phyloP scores from a whole-genome alignment of 2,888 invertebrate genomes.

The Caenorhabditis angaria region DNA sequence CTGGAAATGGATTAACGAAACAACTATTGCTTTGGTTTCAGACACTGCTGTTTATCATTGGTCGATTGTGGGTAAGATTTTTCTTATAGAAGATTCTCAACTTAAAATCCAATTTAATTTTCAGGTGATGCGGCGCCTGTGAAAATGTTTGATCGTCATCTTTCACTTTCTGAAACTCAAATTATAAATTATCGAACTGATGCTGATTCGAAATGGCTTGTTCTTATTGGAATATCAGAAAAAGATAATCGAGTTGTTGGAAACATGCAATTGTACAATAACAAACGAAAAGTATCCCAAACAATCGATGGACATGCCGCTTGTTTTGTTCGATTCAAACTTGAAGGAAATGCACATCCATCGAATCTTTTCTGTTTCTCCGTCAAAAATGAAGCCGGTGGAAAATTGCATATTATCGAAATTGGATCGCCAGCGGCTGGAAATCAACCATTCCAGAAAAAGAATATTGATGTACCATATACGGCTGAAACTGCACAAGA shows the following conservation, averaged over 20 bases:
- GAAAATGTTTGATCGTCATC: conserved; percentile 96
- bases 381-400: conserved; percentile 86
- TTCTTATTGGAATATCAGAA: conserved; percentile 86
- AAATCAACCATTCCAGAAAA: conserved; percentile 96
- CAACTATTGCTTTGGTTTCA: conserved; percentile 93
- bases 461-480: conserved; percentile 98
- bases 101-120: conserved; percentile 72
- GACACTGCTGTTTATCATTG: conserved; percentile 95
- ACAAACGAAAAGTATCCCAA: conserved; percentile 96
- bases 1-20: conserved; percentile 98
- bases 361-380: conserved; percentile 97
- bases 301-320: conserved; percentile 99
- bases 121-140: conserved; percentile 84
- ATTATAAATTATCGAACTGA: conserved; percentile 99
- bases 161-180: conserved; percentile 93
- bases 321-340: conserved; percentile 92
- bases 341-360: conserved; percentile 88
- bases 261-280: conserved; percentile 98
- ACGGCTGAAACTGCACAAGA: conserved; percentile 97
- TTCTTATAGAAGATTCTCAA: neutral
- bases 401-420: conserved; percentile 92
- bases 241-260: conserved; percentile 95
- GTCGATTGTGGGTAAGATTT: conserved; percentile 86
- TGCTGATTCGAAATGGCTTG: conserved; percentile 93
- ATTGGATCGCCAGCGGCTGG: conserved; percentile 91